Percentiles rank a stretch among this genome's conserved stretches.
These are phyloP conservation scores for Carassius gibelio DNA, from an alignment of 2,113 vertebrate species.

Conservation along the genomic window DNA sequence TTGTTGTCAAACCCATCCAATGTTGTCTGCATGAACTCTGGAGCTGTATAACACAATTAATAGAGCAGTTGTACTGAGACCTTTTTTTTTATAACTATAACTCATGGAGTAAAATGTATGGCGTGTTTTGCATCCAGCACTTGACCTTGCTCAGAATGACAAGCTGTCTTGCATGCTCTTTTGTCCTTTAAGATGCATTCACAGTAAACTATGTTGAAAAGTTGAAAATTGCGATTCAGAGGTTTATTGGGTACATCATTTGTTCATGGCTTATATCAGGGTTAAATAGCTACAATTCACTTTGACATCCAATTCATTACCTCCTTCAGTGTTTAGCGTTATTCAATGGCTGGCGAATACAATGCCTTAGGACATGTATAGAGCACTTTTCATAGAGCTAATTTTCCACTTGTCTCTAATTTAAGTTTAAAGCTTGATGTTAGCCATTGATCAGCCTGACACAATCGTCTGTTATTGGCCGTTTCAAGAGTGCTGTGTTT, in stretches of 20 bases:
- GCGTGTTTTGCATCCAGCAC: not conserved
- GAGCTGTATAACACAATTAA: conserved; percentile 10
- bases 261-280: conserved; percentile 5
- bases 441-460: conserved; percentile 32
- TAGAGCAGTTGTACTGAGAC: not conserved
- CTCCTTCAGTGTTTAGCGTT: not conserved
- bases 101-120: not conserved
- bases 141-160: conserved; percentile 16
- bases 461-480: conserved; percentile 21
- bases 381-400: conserved; percentile 23
- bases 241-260: not conserved
- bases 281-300: conserved; percentile 3
- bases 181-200: conserved; percentile 1
- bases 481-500: not conserved
- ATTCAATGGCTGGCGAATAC: not conserved
- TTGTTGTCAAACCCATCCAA: not conserved
- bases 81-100: conserved; percentile 12
- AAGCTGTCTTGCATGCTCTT: not conserved
- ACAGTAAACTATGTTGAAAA: conserved; percentile 4
- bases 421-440: conserved; percentile 42
- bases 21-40: not conserved
- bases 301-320: conserved; percentile 32
- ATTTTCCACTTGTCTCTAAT: conserved; percentile 14
- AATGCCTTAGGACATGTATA: conserved; percentile 13
- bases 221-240: not conserved